Conservation (phyloP, 1,140 invertebrate genomes). For the Bacillus rossius region DNA sequence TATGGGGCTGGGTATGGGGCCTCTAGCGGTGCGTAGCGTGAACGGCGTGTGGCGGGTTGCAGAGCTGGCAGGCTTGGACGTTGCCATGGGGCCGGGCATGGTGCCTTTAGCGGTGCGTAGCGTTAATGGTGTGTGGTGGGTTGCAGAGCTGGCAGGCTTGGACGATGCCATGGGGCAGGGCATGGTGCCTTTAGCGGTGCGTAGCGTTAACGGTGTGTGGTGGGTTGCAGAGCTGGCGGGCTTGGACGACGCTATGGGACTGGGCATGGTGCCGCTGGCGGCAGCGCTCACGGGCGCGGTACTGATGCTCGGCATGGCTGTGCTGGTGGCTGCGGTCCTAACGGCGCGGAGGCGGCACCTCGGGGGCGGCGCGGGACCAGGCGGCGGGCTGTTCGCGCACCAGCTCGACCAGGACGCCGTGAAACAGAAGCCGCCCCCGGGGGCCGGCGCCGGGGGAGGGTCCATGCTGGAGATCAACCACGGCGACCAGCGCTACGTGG, state of each 20-base stretch:
- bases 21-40: too few species aligned
- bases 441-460: constrained; percentile 31
- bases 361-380: constrained; percentile 18
- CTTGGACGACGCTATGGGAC: constrained; percentile 38
- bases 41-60: too few species aligned
- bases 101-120: too few species aligned
- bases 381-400: constrained; percentile 27
- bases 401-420: constrained; percentile 7
- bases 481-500: constrained; percentile 48
- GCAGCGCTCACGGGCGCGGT: constrained; percentile 53
- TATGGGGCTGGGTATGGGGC: too few species aligned
- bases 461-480: constrained; percentile 50
- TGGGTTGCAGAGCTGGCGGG: constrained; percentile 21
- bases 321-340: constrained; percentile 54
- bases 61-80: too few species aligned
- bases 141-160: constrained; percentile 22
- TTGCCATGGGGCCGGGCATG: too few species aligned
- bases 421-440: constrained; percentile 7
- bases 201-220: not conserved
- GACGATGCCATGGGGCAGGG: constrained; percentile 46
- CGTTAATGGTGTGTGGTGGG: not conserved
- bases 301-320: constrained; percentile 54
- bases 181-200: constrained; percentile 52
- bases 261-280: constrained; percentile 55
- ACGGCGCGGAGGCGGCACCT: constrained; percentile 42